Evolutionary conservation across 2,797 vertebrate genomes (phyloP).

Genomic region (Botia almorhae): DNA sequence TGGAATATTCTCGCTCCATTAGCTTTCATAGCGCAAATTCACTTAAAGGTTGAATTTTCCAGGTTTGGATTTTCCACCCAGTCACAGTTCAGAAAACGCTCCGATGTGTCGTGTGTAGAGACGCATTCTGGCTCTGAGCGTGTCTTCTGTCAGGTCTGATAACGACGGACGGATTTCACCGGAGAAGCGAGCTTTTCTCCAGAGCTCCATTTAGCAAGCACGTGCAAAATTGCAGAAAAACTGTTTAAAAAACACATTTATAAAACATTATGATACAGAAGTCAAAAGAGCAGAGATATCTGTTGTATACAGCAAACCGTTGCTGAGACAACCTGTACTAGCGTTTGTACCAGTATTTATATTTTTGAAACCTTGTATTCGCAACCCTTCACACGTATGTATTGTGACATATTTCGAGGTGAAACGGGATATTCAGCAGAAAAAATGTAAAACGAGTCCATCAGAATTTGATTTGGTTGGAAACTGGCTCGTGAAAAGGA

Average conservation of each 20-base stretch:
- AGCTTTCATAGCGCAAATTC: not conserved
- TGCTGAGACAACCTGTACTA: not conserved
- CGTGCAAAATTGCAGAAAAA: not conserved
- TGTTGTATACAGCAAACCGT: not conserved
- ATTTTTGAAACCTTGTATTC: not conserved
- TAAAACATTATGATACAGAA: not conserved
- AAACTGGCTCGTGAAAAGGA: not conserved
- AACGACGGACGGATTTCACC: not conserved
- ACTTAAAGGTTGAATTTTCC: conserved; percentile 1
- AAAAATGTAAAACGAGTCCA: not conserved
- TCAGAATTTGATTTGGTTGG: not conserved
- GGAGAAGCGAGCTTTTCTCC: not conserved
- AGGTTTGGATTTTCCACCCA: conserved; percentile 1
- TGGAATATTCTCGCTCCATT: not conserved
- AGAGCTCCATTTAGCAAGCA: not conserved
- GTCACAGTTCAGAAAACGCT: not conserved
- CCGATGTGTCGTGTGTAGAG: not conserved
- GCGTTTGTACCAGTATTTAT: not conserved
- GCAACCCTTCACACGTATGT: too few relatives aligned
- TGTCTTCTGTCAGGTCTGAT: not conserved
- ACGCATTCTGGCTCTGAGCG: not conserved
- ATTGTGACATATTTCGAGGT: too few relatives aligned
- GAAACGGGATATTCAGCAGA: not conserved
- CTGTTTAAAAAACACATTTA: not conserved
- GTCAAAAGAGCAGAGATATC: not conserved